These are phyloP conservation scores for Argyrosomus japonicus DNA, from an alignment of 2,113 vertebrate genomes.

Conservation along the genomic window DNA sequence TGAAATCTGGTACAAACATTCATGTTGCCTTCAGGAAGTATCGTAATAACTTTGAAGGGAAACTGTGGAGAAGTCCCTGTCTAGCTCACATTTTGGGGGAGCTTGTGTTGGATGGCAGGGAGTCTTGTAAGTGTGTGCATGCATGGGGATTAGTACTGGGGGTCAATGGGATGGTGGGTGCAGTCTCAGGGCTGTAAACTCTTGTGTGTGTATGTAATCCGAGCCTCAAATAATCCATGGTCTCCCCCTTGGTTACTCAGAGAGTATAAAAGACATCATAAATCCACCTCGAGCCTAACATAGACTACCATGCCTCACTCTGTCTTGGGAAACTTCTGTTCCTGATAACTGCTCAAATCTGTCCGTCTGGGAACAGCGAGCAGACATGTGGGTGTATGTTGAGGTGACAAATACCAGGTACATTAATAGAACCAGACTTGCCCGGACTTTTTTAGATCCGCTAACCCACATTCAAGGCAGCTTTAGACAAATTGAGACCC, in stretches of 20 bases:
- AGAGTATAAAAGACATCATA: slow-evolving; percentile 65
- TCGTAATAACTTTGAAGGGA: background rate
- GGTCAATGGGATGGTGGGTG: slow-evolving; percentile 42
- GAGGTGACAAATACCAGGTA: slow-evolving; percentile 47
- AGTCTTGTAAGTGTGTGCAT: slow-evolving; percentile 41
- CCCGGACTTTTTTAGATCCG: slow-evolving; percentile 28
- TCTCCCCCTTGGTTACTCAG: slow-evolving; percentile 45
- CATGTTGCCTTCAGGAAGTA: too few relatives aligned
- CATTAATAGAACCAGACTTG: slow-evolving; percentile 57
- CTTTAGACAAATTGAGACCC: slow-evolving; percentile 12
- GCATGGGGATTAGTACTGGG: slow-evolving; percentile 54
- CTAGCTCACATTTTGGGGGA: slow-evolving; percentile 5
- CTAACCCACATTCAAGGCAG: slow-evolving; percentile 32
- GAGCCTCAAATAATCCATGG: slow-evolving; percentile 72
- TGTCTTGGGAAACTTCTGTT: slow-evolving; percentile 66
- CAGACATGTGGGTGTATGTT: slow-evolving; percentile 51
- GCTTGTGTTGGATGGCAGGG: slow-evolving; percentile 40
- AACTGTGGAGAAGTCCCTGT: background rate
- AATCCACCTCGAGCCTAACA: slow-evolving; percentile 56
- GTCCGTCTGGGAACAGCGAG: slow-evolving; percentile 45
- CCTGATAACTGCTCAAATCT: slow-evolving; percentile 23
- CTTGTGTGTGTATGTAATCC: slow-evolving; percentile 66
- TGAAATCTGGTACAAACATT: too few relatives aligned
- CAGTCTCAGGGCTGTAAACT: slow-evolving; percentile 61
- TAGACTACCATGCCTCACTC: slow-evolving; percentile 26